Evolutionary conservation across 92 coral and sea anemone species (phyloP).

Genomic region (Galaxea fascicularis): DNA sequence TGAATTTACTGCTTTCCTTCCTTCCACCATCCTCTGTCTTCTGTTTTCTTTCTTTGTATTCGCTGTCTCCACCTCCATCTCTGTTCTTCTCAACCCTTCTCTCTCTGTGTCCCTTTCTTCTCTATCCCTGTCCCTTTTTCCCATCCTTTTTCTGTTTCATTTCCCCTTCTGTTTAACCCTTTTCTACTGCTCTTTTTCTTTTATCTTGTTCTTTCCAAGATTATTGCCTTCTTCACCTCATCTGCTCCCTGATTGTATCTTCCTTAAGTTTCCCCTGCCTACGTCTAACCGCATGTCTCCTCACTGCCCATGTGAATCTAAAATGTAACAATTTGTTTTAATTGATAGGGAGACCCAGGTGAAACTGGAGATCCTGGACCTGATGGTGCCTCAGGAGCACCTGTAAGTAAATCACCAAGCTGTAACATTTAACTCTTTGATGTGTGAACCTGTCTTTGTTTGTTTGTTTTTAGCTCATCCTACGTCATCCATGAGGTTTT

Average conservation of each 20-base stretch:
- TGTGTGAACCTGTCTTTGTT: too few relatives aligned
- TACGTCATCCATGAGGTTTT: too few relatives aligned
- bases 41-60: not conserved
- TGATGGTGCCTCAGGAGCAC: constrained; percentile 50
- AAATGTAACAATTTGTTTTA: not conserved
- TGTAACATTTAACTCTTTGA: too few relatives aligned
- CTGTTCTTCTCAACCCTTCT: not conserved
- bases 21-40: not conserved
- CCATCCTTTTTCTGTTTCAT: not conserved
- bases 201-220: too few relatives aligned
- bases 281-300: too few relatives aligned
- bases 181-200: not conserved
- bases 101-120: not conserved
- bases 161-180: not conserved
- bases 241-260: too few relatives aligned
- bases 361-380: constrained; percentile 57
- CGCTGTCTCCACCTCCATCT: not conserved
- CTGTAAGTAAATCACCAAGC: constrained; percentile 39
- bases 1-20: not conserved
- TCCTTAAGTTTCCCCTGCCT: too few relatives aligned
- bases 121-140: not conserved
- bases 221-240: too few relatives aligned
- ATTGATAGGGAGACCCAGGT: constrained; percentile 39
- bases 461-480: not conserved
- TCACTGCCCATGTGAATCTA: too few relatives aligned